Evolutionary conservation across 2,888 invertebrate species (phyloP), one percentile per base, ranked within the genome.

Genomic region (Sphecodes monilicornis): DNA sequence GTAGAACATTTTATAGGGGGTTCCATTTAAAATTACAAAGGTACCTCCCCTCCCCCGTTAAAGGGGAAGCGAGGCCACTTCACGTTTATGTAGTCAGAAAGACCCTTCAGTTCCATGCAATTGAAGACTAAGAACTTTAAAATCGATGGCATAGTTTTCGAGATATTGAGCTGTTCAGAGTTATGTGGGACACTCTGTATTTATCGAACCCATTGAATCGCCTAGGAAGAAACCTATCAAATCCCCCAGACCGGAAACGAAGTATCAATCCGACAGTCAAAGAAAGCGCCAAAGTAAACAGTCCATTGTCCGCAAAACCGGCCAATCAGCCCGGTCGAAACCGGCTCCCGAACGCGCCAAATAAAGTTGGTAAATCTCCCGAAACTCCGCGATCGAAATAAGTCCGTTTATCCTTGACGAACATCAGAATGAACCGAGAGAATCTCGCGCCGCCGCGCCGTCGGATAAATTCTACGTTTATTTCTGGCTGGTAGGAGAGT

Each of bases 401-500:
- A 84, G 74, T 80, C 73, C 57, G 69, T 26, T 84, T 84, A 85
- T 85, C 80, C 84, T 83, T 83, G 84, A 83, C 78, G 84, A 78
- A 84, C 74, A 75, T 84, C 84, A 78, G 78, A 84, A 83, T 83
- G 78, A 83, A 83, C 77, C 50, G 72, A 66, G 57, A 75, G 72
- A 69, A 68, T 83, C 72, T 75, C 82, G 82, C 39, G 71, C 57
- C 18, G 29, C 50, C 69, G 16, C 41, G 70, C 80, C 80, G 43
- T 26, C 57, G 57, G 26, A 57, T 26, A 68, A 66, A 76, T 78
- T 69, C 75, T 26, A 46, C 39, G 82, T 83, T 83, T 83, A 83
- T 83, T 83, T 82, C 68, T 82, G 72, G 76, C 76, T 18, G 41
- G 36, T 39, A 60, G 72, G 76, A 76, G 71, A 50, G 46, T 46